Evolutionary conservation across 2,113 vertebrate genomes (phyloP).

Genomic region (Orthochromis indermauri): DNA sequence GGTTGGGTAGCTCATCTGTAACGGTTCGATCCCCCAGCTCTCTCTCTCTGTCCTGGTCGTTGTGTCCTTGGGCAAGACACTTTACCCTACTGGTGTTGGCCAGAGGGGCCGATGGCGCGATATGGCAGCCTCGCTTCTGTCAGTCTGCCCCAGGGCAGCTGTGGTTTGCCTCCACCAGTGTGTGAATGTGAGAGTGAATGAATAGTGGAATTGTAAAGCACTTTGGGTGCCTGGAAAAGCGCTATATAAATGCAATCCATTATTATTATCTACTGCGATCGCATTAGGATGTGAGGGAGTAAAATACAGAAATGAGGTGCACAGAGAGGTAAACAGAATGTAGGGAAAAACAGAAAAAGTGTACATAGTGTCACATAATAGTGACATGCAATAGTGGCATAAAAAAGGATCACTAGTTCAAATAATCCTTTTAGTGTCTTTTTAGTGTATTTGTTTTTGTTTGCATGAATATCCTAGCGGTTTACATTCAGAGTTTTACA

Average conservation of each 20-base stretch:
- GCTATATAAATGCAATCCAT: not conserved
- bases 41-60: not conserved
- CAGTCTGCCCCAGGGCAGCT: not conserved
- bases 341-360: not conserved
- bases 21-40: not conserved
- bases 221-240: not conserved
- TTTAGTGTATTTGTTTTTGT: not conserved
- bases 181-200: not conserved
- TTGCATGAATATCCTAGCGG: not conserved
- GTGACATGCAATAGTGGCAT: not conserved
- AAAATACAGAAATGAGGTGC: not conserved
- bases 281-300: not conserved
- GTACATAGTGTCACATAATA: not conserved
- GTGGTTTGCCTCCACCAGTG: not conserved
- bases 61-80: not conserved
- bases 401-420: not conserved
- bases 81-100: not conserved
- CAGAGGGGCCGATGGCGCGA: not conserved
- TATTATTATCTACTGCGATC: not conserved
- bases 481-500: not conserved
- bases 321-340: not conserved
- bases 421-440: not conserved
- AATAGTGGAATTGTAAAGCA: not conserved
- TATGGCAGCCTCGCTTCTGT: not conserved
- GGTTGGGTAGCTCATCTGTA: not conserved